Percentiles rank a stretch among this genome's conserved stretches.
These are phyloP conservation scores for Diplodus sargus DNA, from an alignment of 2,797 vertebrate species.

Conservation along the genomic window DNA sequence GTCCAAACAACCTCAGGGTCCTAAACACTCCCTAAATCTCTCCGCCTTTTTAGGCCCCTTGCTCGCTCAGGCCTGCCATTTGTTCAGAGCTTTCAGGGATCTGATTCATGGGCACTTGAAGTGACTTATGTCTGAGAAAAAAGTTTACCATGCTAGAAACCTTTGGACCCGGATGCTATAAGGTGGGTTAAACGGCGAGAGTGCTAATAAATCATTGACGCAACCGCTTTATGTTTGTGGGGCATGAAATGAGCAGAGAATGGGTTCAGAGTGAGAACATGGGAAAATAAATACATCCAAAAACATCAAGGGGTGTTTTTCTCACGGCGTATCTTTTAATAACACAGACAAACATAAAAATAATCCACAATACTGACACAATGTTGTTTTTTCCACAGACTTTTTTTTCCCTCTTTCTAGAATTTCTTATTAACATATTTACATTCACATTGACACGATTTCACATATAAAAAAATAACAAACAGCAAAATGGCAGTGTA, in stretches of 20 bases:
- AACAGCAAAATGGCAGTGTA: slow-evolving; percentile 76
- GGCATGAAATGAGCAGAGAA: slow-evolving; percentile 14
- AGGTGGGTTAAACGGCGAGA: slow-evolving; percentile 18
- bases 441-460: slow-evolving; percentile 74
- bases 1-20: slow-evolving; percentile 49
- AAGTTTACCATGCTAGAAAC: slow-evolving; percentile 46
- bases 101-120: slow-evolving; percentile 69
- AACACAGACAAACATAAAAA: slow-evolving; percentile 76
- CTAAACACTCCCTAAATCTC: slow-evolving; percentile 74
- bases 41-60: slow-evolving; percentile 47
- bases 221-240: slow-evolving; percentile 19
- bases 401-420: slow-evolving; percentile 67
- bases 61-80: slow-evolving; percentile 50
- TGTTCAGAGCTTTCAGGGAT: slow-evolving; percentile 60
- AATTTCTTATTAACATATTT: slow-evolving; percentile 87
- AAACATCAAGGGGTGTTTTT: slow-evolving; percentile 32
- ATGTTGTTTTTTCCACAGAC: slow-evolving; percentile 48
- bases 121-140: slow-evolving; percentile 75
- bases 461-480: slow-evolving; percentile 62
- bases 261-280: slow-evolving; percentile 4
- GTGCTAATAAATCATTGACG: slow-evolving; percentile 7
- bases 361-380: slow-evolving; percentile 78
- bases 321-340: slow-evolving; percentile 74
- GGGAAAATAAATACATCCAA: slow-evolving; percentile 19
- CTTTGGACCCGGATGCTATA: slow-evolving; percentile 27